These are phyloP conservation scores for Apis dorsata DNA, from an alignment of 1,140 invertebrate species.

Conservation along the genomic window DNA sequence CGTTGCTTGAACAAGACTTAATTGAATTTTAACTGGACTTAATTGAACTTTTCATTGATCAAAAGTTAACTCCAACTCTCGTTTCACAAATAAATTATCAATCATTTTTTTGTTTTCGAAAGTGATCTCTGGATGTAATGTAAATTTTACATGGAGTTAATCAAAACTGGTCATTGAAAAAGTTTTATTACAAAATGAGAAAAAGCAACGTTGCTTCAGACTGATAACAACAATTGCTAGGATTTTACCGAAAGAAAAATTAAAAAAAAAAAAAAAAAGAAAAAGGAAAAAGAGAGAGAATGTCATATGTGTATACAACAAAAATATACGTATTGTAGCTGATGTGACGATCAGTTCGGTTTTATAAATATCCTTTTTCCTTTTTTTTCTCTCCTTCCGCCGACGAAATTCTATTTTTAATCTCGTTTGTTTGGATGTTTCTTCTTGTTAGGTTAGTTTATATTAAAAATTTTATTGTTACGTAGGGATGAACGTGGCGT, in stretches of 20 bases:
- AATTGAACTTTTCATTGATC: not conserved
- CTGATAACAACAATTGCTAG: constrained; percentile 3
- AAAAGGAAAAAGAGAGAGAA: not conserved
- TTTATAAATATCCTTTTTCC: not conserved
- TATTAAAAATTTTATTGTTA: constrained; percentile 27
- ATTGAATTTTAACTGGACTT: not conserved
- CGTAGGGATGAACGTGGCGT: constrained; percentile 6
- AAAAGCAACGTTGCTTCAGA: not conserved
- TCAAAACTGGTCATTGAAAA: not conserved
- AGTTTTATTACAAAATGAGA: too few species aligned
- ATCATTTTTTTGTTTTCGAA: not conserved
- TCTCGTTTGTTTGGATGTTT: constrained; percentile 26
- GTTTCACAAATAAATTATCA: too few species aligned
- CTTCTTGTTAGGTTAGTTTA: constrained; percentile 9
- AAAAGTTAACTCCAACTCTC: not conserved
- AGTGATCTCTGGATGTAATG: too few species aligned
- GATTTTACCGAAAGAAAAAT: not conserved
- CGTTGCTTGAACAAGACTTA: not conserved
- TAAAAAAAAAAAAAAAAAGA: not conserved
- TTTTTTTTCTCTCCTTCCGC: not conserved
- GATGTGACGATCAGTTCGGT: not conserved
- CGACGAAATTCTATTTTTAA: constrained; percentile 17
- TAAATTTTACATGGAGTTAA: not conserved
- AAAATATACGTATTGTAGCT: not conserved
- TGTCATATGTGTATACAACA: not conserved